Evolutionary conservation across 2,888 invertebrate species (phyloP), one percentile per base, ranked within the genome.

Genomic region (Periphyllus acericola): DNA sequence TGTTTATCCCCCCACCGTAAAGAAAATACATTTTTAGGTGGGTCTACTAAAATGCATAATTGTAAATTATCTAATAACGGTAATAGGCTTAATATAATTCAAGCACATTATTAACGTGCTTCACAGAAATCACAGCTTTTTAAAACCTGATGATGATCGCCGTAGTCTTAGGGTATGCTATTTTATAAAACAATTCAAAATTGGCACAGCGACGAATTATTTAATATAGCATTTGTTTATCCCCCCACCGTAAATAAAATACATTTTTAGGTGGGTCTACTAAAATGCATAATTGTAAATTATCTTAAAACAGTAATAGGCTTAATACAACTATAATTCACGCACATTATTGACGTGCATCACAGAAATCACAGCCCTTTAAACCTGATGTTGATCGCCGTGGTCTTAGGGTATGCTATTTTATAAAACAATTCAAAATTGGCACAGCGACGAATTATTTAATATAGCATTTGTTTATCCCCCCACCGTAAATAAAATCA

Each of bases 1-100:
- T 8, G 36, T 72, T 80, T 11, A 55, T 81, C 80, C 86, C 79
- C 55, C 86, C 86, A 36, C 86, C 72, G 11, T 74, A 81, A 87
- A 87, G 8, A 80, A 72, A 60, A 72, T 21, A 2, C 21, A 36
- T 46, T 87, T 83, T 72, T 66, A 55, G 87, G 72, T 46, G 87
- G 80, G 80, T 87, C 87, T 87, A 87, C 87, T 87, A 32, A 87
- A 87, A 81, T 87, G 80, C 72, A 19, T 25, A 9, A 40, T 60
- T 40, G 3, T 19, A 46, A n/a, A 17, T 19, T 36, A 14, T 74
- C 14, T 9, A 19, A n/a, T 25, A 72, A 0, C 0, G 21, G 3
- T 34, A 46, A 0, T 46, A 46, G 11, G 0, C 66, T 19, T 5
- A 4, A 80, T 66, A 66, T 46, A 60, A 21, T 25, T 60, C 21